Evolutionary conservation across 2,888 invertebrate genomes (phyloP).

Genomic region (Drosophila melanocephala): DNA sequence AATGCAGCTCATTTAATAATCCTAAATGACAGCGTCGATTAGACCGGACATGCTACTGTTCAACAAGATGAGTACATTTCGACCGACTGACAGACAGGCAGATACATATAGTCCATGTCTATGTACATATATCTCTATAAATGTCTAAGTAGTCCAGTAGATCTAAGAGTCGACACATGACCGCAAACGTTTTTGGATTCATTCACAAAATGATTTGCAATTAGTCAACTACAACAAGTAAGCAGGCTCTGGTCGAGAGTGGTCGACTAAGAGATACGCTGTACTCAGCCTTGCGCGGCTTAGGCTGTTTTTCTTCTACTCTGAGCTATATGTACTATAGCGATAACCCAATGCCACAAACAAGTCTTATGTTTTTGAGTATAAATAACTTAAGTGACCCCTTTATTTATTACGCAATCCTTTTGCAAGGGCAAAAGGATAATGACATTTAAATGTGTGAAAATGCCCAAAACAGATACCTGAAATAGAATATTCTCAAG

Average conservation of each 20-base stretch:
- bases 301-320: not conserved
- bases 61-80: not conserved
- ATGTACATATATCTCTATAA: not conserved
- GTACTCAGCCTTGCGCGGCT: not conserved
- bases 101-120: not conserved
- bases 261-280: not conserved
- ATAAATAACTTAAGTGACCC: not conserved
- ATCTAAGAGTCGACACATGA: not conserved
- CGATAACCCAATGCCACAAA: not conserved
- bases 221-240: slow-evolving; percentile 25
- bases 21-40: slow-evolving; percentile 27
- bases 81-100: not conserved
- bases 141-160: not conserved
- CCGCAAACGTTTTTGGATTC: slow-evolving; percentile 18
- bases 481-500: not conserved
- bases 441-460: not conserved
- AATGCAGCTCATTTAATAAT: slow-evolving; percentile 20
- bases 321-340: not conserved
- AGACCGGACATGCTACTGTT: not conserved
- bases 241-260: too few species aligned
- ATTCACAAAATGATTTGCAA: slow-evolving; percentile 65
- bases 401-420: not conserved
- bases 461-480: not conserved
- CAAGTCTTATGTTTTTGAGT: not conserved
- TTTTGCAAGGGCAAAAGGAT: not conserved